Evolutionary conservation across 2,888 invertebrate genomes (phyloP).

Genomic region (Eupithecia inturbata): DNA sequence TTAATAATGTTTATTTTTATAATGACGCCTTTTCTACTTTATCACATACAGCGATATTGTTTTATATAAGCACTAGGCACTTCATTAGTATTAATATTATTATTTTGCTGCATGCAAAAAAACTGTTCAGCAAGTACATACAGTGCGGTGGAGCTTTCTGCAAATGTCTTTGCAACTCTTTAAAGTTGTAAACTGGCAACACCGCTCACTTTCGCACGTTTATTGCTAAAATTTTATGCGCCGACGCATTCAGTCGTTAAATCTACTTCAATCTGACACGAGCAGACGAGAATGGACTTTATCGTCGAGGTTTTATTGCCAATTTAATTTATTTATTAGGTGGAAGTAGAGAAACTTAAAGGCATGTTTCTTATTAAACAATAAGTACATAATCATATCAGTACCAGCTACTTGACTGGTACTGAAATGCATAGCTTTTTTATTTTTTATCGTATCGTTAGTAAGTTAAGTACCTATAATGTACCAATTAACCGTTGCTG

Average conservation of each 20-base stretch:
- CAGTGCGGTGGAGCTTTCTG: not conserved
- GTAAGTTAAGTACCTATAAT: not conserved
- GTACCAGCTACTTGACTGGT: constrained; percentile 1
- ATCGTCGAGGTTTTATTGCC: constrained; percentile 16
- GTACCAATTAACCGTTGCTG: not conserved
- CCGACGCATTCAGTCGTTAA: constrained; percentile 63
- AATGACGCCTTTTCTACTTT: not conserved
- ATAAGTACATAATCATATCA: not conserved
- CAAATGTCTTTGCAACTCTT: constrained; percentile 49
- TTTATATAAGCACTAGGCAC: not conserved
- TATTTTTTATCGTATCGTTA: not conserved
- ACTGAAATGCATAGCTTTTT: not conserved
- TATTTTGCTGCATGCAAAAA: too few species aligned
- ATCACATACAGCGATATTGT: not conserved
- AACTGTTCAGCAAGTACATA: too few species aligned
- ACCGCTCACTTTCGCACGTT: constrained; percentile 57
- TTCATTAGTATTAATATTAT: too few species aligned
- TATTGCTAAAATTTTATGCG: constrained; percentile 64
- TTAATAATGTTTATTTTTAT: not conserved
- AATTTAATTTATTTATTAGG: constrained; percentile 19
- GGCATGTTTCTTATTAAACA: not conserved
- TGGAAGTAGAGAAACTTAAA: constrained; percentile 10
- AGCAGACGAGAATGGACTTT: constrained; percentile 35
- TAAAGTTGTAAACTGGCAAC: constrained; percentile 64
- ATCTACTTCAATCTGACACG: constrained; percentile 38